Evolutionary conservation across 2,888 invertebrate species (phyloP).

Genomic region (Folsomia manolachei): DNA sequence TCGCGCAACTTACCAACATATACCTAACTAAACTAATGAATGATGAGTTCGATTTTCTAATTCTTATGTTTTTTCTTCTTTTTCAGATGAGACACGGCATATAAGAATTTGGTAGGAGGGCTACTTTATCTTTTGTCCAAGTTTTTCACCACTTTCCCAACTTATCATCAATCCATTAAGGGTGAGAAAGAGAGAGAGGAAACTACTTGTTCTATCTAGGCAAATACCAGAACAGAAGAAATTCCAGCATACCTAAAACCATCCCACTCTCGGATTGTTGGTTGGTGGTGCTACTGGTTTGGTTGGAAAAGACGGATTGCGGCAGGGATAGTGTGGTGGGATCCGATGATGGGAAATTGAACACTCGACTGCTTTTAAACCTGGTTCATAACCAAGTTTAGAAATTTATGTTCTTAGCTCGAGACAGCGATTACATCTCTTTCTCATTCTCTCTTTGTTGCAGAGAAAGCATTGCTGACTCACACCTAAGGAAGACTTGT

Average conservation of each 20-base stretch:
- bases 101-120: neutral
- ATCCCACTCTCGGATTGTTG: no score
- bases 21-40: neutral
- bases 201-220: neutral
- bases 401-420: conserved; percentile 32
- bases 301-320: neutral
- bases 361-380: conserved; percentile 41
- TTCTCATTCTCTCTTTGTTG: neutral
- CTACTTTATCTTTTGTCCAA: neutral
- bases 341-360: conserved; percentile 49
- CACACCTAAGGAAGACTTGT: no score
- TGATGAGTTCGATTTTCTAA: neutral
- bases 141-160: conserved; percentile 3
- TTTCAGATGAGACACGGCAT: neutral
- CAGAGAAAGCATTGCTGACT: neutral
- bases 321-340: no score
- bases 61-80: neutral
- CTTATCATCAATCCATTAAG: conserved; percentile 25
- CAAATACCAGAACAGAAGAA: neutral
- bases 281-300: no score
- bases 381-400: conserved; percentile 31
- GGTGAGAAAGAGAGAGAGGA: neutral
- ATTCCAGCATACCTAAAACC: no score
- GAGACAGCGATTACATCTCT: conserved; percentile 1
- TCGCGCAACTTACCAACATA: no score